These are phyloP conservation scores for Clivina fossor DNA, from an alignment of 2,888 invertebrate genomes.

Conservation along the genomic window DNA sequence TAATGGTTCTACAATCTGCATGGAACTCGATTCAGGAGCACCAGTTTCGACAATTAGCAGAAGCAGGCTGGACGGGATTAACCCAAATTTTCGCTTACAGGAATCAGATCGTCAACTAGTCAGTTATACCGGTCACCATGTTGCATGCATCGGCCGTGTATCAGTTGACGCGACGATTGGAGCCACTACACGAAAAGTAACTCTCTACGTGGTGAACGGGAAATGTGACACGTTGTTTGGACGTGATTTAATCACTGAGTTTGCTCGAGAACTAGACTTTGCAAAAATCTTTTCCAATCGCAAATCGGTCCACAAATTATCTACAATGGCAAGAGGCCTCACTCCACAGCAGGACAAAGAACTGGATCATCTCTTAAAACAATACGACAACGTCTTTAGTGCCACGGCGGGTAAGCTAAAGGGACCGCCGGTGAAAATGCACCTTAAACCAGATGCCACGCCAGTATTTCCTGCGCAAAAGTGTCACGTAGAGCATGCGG, in stretches of 20 bases:
- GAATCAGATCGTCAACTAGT: constrained; percentile 16
- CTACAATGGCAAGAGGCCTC: background rate
- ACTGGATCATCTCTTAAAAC: constrained; percentile 18
- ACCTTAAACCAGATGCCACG: constrained; percentile 38
- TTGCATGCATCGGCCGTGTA: constrained; percentile 13
- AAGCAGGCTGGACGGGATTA: constrained; percentile 1
- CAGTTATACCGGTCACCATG: constrained; percentile 25
- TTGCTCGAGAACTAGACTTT: constrained; percentile 5
- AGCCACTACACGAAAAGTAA: background rate
- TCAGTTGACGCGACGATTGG: constrained; percentile 11
- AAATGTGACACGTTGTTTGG: constrained; percentile 20
- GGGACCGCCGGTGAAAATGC: constrained; percentile 38
- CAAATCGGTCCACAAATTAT: background rate
- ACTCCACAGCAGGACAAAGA: background rate
- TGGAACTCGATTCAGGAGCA: constrained; percentile 34
- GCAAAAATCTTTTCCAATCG: background rate
- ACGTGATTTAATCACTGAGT: constrained; percentile 21
- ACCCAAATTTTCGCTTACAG: constrained; percentile 12
- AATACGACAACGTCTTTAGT: constrained; percentile 37
- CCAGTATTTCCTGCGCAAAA: constrained; percentile 41
- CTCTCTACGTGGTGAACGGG: constrained; percentile 18
- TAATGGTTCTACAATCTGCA: constrained; percentile 15
- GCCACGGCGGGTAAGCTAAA: constrained; percentile 37
- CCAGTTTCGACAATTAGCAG: constrained; percentile 29
- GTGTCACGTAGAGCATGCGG: no score